Percentiles rank a stretch among this genome's conserved stretches.
Evolutionary conservation across 2,888 invertebrate genomes (phyloP).

Genomic region (Synanthedon andrenaeformis): DNA sequence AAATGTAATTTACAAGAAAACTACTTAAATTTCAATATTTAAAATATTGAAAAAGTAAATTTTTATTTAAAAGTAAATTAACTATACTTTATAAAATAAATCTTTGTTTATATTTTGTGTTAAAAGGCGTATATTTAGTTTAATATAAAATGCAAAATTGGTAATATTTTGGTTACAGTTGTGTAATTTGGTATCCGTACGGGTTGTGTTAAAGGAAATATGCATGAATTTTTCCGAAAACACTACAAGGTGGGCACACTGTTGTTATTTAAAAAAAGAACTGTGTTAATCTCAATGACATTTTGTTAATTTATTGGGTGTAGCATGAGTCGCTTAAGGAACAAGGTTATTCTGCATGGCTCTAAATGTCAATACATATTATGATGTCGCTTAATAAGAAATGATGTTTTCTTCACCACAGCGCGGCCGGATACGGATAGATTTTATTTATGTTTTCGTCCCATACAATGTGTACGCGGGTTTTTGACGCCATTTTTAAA

Average conservation of each 20-base stretch:
- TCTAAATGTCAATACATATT: slow-evolving; percentile 11
- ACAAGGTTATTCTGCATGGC: slow-evolving; percentile 8
- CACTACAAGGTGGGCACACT: no score
- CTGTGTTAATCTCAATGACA: slow-evolving; percentile 34
- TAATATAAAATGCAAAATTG: slow-evolving; percentile 28
- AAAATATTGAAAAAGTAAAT: no score
- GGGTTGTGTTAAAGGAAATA: slow-evolving; percentile 62
- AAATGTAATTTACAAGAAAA: no score
- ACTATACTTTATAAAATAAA: no score
- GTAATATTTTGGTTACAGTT: slow-evolving; percentile 39
- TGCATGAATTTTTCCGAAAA: slow-evolving; percentile 29
- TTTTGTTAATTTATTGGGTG: slow-evolving; percentile 11
- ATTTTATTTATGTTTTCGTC: slow-evolving; percentile 30
- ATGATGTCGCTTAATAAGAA: slow-evolving; percentile 14
- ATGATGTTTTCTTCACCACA: slow-evolving; percentile 55
- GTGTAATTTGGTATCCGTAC: slow-evolving; percentile 51
- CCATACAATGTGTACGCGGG: slow-evolving; percentile 32
- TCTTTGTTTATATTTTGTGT: no score
- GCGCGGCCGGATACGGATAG: slow-evolving; percentile 35
- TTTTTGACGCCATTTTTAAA: slow-evolving; percentile 23
- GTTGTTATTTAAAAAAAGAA: slow-evolving; percentile 24
- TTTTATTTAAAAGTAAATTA: no score
- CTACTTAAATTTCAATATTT: no score
- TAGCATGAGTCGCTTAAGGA: slow-evolving; percentile 9
- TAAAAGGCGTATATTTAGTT: background rate